Conservation (phyloP, 1,140 invertebrate genomes). For the Tenebrio molitor region DNA sequence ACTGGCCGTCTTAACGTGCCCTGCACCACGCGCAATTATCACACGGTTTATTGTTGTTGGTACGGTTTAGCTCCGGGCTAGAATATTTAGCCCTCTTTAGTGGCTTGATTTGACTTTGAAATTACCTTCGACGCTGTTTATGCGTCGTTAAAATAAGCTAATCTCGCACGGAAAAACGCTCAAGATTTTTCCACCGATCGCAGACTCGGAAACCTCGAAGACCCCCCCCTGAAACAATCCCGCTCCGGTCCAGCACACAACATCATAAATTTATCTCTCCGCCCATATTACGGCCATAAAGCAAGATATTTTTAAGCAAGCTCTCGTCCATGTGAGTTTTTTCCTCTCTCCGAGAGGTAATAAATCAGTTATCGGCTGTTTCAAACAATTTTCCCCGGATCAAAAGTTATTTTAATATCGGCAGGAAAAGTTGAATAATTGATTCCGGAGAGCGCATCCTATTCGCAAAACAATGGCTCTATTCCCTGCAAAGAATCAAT, state of each 20-base stretch:
- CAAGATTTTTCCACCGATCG: too few species aligned
- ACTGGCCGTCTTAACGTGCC: conserved; percentile 56
- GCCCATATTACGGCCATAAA: neutral
- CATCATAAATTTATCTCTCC: conserved; percentile 7
- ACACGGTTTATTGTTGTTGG: conserved; percentile 63
- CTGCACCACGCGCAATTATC: conserved; percentile 60
- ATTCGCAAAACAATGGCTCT: conserved; percentile 12
- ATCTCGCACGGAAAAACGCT: too few species aligned
- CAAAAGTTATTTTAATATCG: conserved; percentile 38
- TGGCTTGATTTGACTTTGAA: conserved; percentile 65
- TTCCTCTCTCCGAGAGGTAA: neutral
- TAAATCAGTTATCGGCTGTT: conserved; percentile 39
- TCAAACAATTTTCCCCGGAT: conserved; percentile 15
- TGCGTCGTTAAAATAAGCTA: conserved; percentile 54
- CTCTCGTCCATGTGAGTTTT: conserved; percentile 8
- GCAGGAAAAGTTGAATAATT: conserved; percentile 34
- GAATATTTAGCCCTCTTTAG: conserved; percentile 63
- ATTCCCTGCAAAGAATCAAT: conserved; percentile 12
- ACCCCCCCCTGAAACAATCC: neutral
- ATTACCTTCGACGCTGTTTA: conserved; percentile 60
- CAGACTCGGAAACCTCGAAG: too few species aligned
- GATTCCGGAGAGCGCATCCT: conserved; percentile 17
- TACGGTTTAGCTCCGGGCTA: conserved; percentile 59
- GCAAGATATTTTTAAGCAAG: conserved; percentile 3
- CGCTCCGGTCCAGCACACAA: neutral